Conservation (phyloP, 1,140 invertebrate genomes). For the Hypsibius dujardini region DNA sequence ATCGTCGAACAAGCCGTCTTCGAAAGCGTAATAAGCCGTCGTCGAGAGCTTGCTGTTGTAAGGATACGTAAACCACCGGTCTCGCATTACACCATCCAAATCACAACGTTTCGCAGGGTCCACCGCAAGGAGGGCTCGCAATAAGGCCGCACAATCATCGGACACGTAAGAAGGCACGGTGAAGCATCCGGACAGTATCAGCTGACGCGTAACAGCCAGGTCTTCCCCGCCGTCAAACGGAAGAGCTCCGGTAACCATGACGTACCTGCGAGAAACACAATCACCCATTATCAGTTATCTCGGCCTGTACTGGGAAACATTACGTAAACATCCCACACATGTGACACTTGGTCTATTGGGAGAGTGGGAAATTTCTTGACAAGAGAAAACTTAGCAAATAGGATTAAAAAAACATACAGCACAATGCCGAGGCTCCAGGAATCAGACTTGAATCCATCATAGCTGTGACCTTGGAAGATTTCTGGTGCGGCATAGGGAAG, state of each 20-base stretch:
- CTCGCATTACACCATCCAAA: constrained; percentile 60
- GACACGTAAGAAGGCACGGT: constrained; percentile 99
- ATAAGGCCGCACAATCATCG: constrained; percentile 95
- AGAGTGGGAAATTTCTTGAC: neutral
- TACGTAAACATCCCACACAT: neutral
- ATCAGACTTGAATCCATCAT: constrained; percentile 97
- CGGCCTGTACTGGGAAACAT: neutral
- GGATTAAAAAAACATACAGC: constrained; percentile 41
- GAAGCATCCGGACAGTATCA: constrained; percentile 94
- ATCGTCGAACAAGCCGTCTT: neutral
- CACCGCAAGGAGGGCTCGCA: constrained; percentile 91
- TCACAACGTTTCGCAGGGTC: constrained; percentile 72
- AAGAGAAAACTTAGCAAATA: neutral
- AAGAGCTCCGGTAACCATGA: constrained; percentile 91
- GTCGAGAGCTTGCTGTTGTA: constrained; percentile 96
- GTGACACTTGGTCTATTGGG: neutral
- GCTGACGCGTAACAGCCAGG: constrained; percentile 80
- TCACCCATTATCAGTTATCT: neutral
- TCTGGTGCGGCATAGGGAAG: constrained; percentile 98
- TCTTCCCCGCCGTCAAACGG: constrained; percentile 98
- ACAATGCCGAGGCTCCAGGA: constrained; percentile 99
- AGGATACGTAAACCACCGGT: too few relatives aligned
- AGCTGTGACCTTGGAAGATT: constrained; percentile 97
- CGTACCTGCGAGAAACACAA: constrained; percentile 41
- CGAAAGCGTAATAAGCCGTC: constrained; percentile 41